These are phyloP conservation scores for Hypomesus transpacificus DNA, from an alignment of 2,113 vertebrate genomes.

Conservation along the genomic window DNA sequence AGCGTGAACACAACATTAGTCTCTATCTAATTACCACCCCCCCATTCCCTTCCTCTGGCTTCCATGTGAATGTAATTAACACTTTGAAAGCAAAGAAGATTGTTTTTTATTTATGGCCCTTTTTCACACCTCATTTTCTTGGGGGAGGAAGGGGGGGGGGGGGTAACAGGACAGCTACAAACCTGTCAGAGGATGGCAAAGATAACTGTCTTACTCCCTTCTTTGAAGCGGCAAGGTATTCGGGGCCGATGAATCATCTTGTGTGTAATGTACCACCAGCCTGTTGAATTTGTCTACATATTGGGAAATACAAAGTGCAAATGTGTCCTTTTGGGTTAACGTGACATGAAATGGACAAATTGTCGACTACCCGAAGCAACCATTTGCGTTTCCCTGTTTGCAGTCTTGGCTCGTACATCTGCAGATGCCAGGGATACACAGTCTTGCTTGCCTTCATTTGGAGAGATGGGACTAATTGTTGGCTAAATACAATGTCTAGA, in stretches of 20 bases:
- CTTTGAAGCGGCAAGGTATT: too few relatives aligned
- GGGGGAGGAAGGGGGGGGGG: background rate
- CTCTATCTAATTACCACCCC: conserved; percentile 27
- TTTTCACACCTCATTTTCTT: conserved; percentile 26
- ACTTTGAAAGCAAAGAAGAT: conserved; percentile 36
- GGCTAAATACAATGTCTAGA: conserved; percentile 40
- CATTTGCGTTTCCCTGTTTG: conserved; percentile 8
- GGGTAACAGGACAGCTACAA: background rate
- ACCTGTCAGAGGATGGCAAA: background rate
- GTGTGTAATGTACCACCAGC: too few relatives aligned
- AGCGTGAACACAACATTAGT: conserved; percentile 35
- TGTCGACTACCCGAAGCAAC: background rate
- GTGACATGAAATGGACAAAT: conserved; percentile 1
- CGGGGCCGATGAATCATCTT: too few relatives aligned
- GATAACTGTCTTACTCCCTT: too few relatives aligned
- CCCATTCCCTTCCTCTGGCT: conserved; percentile 16
- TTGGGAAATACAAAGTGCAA: background rate
- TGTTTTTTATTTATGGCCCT: conserved; percentile 49
- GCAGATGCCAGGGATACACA: conserved; percentile 22
- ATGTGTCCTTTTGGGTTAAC: background rate
- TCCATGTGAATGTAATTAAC: conserved; percentile 49
- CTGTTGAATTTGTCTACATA: background rate
- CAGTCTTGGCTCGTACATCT: conserved; percentile 9
- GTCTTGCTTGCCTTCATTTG: conserved; percentile 18
- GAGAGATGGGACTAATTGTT: conserved; percentile 48